A percentile compares a stretch with the other conserved stretches of the same genome.
Evolutionary conservation across 2,888 invertebrate genomes (phyloP).

Genomic region (Cataglyphis cursor): DNA sequence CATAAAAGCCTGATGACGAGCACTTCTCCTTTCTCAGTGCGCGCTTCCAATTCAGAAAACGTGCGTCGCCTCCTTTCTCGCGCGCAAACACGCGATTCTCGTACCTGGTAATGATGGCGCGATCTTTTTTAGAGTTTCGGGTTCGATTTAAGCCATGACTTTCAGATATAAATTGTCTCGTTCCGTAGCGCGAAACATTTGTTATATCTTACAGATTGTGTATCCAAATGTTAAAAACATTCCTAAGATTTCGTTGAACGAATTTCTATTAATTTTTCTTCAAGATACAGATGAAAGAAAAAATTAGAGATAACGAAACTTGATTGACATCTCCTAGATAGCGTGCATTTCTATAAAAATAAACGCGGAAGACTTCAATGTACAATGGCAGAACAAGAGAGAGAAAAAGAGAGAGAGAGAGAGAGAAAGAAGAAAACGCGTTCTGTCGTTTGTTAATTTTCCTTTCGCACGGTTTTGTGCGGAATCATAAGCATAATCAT

Average conservation of each 20-base stretch:
- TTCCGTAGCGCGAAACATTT: neutral
- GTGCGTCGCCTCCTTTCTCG: slow-evolving; percentile 65
- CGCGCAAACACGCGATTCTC: slow-evolving; percentile 46
- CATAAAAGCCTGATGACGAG: slow-evolving; percentile 60
- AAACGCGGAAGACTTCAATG: slow-evolving; percentile 4
- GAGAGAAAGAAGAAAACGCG: slow-evolving; percentile 22
- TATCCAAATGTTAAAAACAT: slow-evolving; percentile 2
- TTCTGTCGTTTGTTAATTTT: slow-evolving; percentile 26
- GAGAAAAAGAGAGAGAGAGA: neutral
- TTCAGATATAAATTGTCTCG: slow-evolving; percentile 23
- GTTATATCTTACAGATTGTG: neutral
- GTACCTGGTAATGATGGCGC: slow-evolving; percentile 62
- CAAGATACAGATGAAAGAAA: neutral
- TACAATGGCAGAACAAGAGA: neutral
- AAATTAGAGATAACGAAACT: slow-evolving; percentile 14
- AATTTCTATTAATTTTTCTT: slow-evolving; percentile 10
- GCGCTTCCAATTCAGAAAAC: slow-evolving; percentile 70
- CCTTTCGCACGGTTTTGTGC: neutral
- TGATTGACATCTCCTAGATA: neutral
- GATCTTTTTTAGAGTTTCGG: slow-evolving; percentile 53
- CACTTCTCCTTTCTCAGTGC: slow-evolving; percentile 67
- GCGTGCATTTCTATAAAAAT: neutral
- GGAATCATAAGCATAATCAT: slow-evolving; percentile 6
- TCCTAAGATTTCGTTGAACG: neutral
- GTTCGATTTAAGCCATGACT: slow-evolving; percentile 18